phyloP scores from a whole-genome alignment of 2,113 vertebrate species.

The Vombatus ursinus region DNA sequence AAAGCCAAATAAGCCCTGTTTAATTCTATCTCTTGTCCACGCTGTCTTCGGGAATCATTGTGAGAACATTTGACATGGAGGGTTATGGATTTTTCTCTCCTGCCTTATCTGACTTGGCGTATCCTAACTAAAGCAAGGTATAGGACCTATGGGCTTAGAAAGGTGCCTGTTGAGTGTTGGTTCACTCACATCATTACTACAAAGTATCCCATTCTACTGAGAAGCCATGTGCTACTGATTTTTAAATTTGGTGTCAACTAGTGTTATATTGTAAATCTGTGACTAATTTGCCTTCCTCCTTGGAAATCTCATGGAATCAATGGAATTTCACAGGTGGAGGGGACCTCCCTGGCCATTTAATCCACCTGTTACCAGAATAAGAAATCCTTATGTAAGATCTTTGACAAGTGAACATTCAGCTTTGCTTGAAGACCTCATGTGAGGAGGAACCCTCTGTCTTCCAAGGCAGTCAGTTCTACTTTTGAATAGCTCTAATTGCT shows the following conservation, averaged over 20 bases:
- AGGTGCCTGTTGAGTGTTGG: background rate
- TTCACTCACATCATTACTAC: conserved; percentile 38
- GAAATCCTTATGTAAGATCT: background rate
- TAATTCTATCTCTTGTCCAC: background rate
- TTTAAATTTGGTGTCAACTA: conserved; percentile 64
- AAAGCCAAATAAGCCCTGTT: background rate
- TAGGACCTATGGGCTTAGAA: conserved; percentile 13
- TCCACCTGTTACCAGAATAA: background rate
- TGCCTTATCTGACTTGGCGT: conserved; percentile 25
- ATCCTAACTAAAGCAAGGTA: conserved; percentile 25
- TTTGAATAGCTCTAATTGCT: background rate
- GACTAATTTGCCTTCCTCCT: background rate
- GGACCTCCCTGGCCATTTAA: background rate
- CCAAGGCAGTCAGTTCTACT: background rate
- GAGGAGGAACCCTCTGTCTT: background rate
- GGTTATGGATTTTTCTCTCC: background rate
- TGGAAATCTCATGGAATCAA: background rate
- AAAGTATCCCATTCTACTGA: conserved; percentile 49
- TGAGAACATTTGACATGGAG: background rate
- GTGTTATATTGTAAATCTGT: conserved; percentile 55
- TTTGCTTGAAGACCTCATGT: background rate
- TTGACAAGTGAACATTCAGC: background rate
- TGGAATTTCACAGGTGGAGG: background rate
- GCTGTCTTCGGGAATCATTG: background rate
- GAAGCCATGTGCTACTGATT: conserved; percentile 54